phyloP scores from a whole-genome alignment of 2,113 vertebrate species.

The Aegypius monachus region DNA sequence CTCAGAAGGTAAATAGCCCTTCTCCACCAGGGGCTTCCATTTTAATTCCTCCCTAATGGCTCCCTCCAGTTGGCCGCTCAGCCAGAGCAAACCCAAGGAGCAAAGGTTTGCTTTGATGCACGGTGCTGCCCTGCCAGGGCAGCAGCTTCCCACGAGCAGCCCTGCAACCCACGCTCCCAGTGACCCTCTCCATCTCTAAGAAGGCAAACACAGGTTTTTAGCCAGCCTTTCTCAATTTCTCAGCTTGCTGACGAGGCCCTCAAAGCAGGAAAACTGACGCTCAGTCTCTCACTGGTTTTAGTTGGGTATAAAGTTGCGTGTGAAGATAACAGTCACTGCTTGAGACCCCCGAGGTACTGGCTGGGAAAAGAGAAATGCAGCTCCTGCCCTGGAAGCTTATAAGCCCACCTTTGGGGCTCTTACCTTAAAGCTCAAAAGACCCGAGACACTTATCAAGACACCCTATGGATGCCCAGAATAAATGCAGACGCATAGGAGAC shows the following conservation, averaged over 20 bases:
- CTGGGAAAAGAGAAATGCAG: accelerated
- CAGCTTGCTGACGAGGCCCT: not conserved
- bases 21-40: not conserved
- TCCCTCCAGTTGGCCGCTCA: not conserved
- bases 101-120: accelerated
- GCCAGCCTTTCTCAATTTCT: not conserved
- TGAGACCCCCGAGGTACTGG: accelerated
- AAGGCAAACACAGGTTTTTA: not conserved
- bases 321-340: no score
- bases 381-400: not conserved
- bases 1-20: not conserved
- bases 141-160: not conserved
- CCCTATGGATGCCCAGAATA: not conserved
- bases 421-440: not conserved
- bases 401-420: not conserved
- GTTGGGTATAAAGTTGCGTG: accelerated
- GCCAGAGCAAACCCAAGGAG: not conserved
- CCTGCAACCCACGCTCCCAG: not conserved
- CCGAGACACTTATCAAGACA: not conserved
- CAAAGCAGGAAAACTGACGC: not conserved
- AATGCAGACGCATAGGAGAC: accelerated
- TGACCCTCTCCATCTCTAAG: accelerated
- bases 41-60: not conserved
- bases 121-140: no score
- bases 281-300: not conserved